Evolutionary conservation across 1,140 invertebrate genomes (phyloP), one percentile per base, ranked within the genome.

Genomic region (Archivesica marissinica): DNA sequence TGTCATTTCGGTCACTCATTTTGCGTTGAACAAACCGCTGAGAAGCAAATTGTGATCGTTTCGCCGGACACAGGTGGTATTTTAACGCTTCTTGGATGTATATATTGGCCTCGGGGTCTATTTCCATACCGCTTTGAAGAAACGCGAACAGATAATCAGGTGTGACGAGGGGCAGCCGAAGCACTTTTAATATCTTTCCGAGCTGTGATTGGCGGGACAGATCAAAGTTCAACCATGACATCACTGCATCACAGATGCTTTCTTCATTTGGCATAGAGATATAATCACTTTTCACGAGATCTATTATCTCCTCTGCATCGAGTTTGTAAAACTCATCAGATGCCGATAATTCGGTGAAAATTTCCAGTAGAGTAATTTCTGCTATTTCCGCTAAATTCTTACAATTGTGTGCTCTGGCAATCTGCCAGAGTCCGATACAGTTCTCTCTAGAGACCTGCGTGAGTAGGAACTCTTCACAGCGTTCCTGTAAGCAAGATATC

Each of bases 401-500:
- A 74, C 90, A 90, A 44, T 90, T 88, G 38, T 91, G 91, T 33
- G 88, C 88, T 66, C 88, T 86, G 0, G 91, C 90, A 50, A 91
- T 88, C 23, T 90, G 88, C 90, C 90, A 92, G n/a, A 90, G 86
- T 1, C 87, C 85, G 35, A 92, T 86, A 68, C 90, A 91, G 76
- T 92, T 92, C 30, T 87, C 86, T 28, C 86, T 76, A 0, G 89
- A 88, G 28, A 91, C 85, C 59, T 89, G 90, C 39, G 86, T 88
- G 3, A 90, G 85, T 0, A 92, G 79, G 64, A 91, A 92, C 33
- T 91, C 89, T 70, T 91, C 91, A 77, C 91, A 91, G 11, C 90
- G 86, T 54, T 87, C 85, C 79, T 91, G 90, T 4, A 92, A 86
- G 64, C 89, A 91, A 20, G 90, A 88, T 33, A 92, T 90, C 85